A percentile compares a stretch with the other conserved stretches of the same genome.
phyloP scores from a whole-genome alignment of 2,888 invertebrate genomes.

The Stenurella melanura region DNA sequence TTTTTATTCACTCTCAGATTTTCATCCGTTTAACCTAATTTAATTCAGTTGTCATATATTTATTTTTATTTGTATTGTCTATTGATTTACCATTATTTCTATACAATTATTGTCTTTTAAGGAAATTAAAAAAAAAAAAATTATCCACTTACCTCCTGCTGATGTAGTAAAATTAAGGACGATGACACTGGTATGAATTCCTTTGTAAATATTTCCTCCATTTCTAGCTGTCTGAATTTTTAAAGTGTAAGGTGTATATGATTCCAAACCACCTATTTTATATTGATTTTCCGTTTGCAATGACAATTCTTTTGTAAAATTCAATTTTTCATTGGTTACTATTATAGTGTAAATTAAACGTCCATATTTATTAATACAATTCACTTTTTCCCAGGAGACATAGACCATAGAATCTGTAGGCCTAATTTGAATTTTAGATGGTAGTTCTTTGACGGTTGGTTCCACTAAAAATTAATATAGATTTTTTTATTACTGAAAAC shows the following conservation, averaged over 20 bases:
- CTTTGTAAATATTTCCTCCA: slow-evolving; percentile 55
- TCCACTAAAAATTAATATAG: slow-evolving; percentile 57
- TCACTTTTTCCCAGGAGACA: slow-evolving; percentile 65
- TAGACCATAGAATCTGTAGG: slow-evolving; percentile 59
- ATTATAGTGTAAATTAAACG: slow-evolving; percentile 62
- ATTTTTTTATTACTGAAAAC: no score
- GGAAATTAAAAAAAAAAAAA: no score
- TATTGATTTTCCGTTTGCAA: slow-evolving; percentile 59
- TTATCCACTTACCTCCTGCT: slow-evolving; percentile 63
- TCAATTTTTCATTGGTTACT: slow-evolving; percentile 55
- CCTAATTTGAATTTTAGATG: slow-evolving; percentile 62
- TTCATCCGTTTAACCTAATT: no score
- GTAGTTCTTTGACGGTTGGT: slow-evolving; percentile 64
- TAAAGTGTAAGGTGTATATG: slow-evolving; percentile 65
- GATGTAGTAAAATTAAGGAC: slow-evolving; percentile 64
- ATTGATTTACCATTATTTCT: no score
- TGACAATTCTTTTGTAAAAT: slow-evolving; percentile 53
- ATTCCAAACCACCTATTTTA: slow-evolving; percentile 60
- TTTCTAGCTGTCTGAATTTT: slow-evolving; percentile 62
- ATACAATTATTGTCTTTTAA: no score
- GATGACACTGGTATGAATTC: slow-evolving; percentile 52
- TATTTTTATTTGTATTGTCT: no score
- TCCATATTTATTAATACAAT: slow-evolving; percentile 64
- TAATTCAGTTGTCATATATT: no score
- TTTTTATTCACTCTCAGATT: no score